Evolutionary conservation across 2,797 vertebrate species (phyloP).

Genomic region (Sebastes vulpes): DNA sequence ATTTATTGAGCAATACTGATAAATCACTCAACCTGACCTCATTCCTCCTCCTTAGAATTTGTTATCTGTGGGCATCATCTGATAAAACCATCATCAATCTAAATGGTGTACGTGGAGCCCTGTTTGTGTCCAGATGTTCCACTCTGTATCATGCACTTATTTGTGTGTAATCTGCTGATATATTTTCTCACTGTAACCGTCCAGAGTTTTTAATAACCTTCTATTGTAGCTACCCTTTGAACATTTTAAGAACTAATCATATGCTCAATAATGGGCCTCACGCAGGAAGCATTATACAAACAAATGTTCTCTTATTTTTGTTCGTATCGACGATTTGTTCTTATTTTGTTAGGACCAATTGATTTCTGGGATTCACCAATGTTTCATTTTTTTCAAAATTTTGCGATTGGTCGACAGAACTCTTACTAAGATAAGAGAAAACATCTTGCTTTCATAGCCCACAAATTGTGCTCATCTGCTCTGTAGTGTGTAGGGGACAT

Average conservation of each 20-base stretch:
- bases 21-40: too few relatives aligned
- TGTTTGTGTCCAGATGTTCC: background rate
- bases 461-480: too few relatives aligned
- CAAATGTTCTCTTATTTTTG: too few relatives aligned
- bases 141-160: background rate
- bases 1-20: background rate
- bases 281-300: background rate
- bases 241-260: background rate
- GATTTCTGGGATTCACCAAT: too few relatives aligned
- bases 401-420: too few relatives aligned
- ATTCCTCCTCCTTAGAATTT: background rate
- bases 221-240: background rate
- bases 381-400: rapidly evolving
- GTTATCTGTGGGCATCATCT: background rate
- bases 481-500: too few relatives aligned
- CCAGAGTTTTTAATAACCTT: background rate
- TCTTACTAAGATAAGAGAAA: too few relatives aligned
- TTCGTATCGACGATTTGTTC: too few relatives aligned
- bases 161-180: background rate
- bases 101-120: background rate
- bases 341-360: too few relatives aligned
- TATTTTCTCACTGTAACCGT: background rate
- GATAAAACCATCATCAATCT: background rate
- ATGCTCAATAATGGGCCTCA: too few relatives aligned
- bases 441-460: too few relatives aligned